phyloP scores from a whole-genome alignment of 2,888 invertebrate genomes.

The Lepidonotus clava region DNA sequence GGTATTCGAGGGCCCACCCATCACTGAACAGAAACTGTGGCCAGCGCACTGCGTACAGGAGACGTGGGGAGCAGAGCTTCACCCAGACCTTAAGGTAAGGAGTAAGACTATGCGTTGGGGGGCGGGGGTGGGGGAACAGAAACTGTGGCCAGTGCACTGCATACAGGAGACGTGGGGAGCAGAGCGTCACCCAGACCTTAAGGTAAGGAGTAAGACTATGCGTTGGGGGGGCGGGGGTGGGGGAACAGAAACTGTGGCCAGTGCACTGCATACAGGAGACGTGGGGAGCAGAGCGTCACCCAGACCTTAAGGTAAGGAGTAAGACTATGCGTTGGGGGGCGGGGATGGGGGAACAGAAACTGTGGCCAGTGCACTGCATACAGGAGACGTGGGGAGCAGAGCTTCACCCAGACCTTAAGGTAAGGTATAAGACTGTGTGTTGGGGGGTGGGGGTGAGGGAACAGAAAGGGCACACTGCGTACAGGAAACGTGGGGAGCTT shows the following conservation, averaged over 20 bases:
- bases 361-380: no score
- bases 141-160: constrained; percentile 97
- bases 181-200: constrained; percentile 93
- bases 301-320: constrained; percentile 92
- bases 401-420: no score
- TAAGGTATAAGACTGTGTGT: no score
- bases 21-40: constrained; percentile 94
- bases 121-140: constrained; percentile 92
- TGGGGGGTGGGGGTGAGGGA: no score
- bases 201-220: no score
- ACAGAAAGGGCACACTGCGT: no score
- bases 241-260: constrained; percentile 96
- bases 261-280: constrained; percentile 97
- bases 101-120: background rate
- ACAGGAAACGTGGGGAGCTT: no score
- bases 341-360: no score
- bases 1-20: constrained; percentile 90
- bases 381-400: no score
- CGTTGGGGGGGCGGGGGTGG: no score
- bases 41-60: constrained; percentile 97
- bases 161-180: constrained; percentile 98
- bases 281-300: constrained; percentile 96
- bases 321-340: no score
- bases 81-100: constrained; percentile 90
- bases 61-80: constrained; percentile 96